Evolutionary conservation across 2,113 vertebrate species (phyloP).

Genomic region (Cephalopholis sonnerati): DNA sequence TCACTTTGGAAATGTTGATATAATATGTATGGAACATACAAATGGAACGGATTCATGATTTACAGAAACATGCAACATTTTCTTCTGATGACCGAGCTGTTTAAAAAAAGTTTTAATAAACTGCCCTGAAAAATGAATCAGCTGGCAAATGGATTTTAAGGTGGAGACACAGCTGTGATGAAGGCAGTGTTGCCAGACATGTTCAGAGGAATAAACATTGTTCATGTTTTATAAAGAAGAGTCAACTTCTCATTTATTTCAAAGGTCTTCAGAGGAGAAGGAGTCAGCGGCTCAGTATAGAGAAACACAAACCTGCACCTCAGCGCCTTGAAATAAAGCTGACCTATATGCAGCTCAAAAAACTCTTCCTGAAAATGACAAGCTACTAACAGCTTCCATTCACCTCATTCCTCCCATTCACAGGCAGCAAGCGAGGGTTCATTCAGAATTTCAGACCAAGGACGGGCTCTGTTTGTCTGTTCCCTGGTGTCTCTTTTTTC

Average conservation of each 20-base stretch:
- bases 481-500: not conserved
- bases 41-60: too few relatives aligned
- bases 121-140: too few relatives aligned
- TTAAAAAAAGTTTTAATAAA: too few relatives aligned
- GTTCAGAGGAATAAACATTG: not conserved
- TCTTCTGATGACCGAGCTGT: too few relatives aligned
- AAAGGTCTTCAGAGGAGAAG: not conserved
- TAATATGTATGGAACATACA: too few relatives aligned
- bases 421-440: constrained; percentile 17
- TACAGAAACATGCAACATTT: too few relatives aligned
- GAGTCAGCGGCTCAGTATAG: not conserved
- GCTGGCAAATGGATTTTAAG: too few relatives aligned
- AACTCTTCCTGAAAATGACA: not conserved
- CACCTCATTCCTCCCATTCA: constrained; percentile 23
- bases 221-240: not conserved
- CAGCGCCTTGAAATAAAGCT: not conserved
- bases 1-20: too few relatives aligned
- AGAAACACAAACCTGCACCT: not conserved
- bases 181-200: not conserved
- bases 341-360: constrained; percentile 1
- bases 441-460: constrained; percentile 28
- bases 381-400: constrained; percentile 29
- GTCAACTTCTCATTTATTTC: not conserved
- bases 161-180: too few relatives aligned
- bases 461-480: constrained; percentile 15